Percentiles rank a stretch among this genome's conserved stretches.
phyloP scores from a whole-genome alignment of 2,797 vertebrate genomes.

The Chelon labrosus region DNA sequence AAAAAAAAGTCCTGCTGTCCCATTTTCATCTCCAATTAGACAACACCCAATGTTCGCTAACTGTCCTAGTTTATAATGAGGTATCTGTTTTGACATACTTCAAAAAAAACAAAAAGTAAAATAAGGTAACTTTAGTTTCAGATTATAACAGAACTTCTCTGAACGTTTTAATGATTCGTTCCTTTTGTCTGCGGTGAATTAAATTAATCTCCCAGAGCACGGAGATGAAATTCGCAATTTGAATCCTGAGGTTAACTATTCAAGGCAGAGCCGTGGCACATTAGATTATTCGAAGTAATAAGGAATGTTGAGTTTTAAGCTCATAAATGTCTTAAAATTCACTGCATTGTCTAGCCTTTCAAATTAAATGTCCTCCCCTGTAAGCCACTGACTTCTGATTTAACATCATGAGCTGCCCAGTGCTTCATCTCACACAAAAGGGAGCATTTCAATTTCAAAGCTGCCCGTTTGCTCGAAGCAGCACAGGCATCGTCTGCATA shows the following conservation, averaged over 20 bases:
- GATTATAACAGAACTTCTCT: neutral
- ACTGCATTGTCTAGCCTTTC: conserved; percentile 6
- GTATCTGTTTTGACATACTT: conserved; percentile 7
- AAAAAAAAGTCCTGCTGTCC: conserved; percentile 2
- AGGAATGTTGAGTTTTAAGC: conserved; percentile 21
- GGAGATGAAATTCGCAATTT: neutral
- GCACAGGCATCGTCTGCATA: conserved; percentile 46
- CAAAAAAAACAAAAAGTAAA: neutral
- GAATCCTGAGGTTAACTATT: conserved; percentile 5
- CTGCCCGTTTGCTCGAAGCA: conserved; percentile 51
- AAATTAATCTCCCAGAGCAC: neutral
- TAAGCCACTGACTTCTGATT: conserved; percentile 43
- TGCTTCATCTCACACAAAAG: conserved; percentile 50
- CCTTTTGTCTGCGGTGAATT: no score
- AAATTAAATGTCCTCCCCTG: conserved; percentile 40
- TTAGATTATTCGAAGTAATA: conserved; percentile 8
- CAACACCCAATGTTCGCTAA: conserved; percentile 14
- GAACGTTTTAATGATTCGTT: neutral
- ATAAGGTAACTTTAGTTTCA: conserved; percentile 4
- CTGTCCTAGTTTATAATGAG: conserved; percentile 30
- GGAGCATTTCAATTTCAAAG: conserved; percentile 74
- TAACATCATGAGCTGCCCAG: conserved; percentile 22
- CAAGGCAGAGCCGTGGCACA: neutral
- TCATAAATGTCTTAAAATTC: conserved; percentile 8
- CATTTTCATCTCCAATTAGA: conserved; percentile 30